Evolutionary conservation across 2,113 vertebrate genomes (phyloP).

Genomic region (Beaufortia kweichowensis): DNA sequence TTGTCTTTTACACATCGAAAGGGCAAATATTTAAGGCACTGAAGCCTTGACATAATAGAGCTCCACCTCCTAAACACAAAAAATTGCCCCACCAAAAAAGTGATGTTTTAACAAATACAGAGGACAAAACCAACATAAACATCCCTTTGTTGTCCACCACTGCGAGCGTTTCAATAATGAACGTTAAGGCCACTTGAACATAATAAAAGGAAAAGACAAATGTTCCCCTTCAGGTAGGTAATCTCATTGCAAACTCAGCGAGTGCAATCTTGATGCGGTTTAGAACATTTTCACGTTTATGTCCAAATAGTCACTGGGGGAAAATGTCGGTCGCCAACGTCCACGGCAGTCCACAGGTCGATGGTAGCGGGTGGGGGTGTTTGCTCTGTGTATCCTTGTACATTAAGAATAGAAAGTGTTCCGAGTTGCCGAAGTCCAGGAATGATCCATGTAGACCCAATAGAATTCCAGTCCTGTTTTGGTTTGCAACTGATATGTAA

Average conservation of each 20-base stretch:
- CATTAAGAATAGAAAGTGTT: no score
- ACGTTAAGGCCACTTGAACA: constrained; percentile 80
- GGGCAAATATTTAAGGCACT: constrained; percentile 81
- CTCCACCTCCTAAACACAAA: constrained; percentile 79
- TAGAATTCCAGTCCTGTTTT: constrained; percentile 65
- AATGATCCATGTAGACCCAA: constrained; percentile 67
- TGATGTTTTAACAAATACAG: constrained; percentile 62
- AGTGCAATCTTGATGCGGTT: constrained; percentile 70
- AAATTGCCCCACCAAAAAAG: constrained; percentile 72
- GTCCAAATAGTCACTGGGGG: constrained; percentile 43
- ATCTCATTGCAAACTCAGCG: constrained; percentile 78
- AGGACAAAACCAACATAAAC: constrained; percentile 53
- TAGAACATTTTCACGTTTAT: constrained; percentile 32
- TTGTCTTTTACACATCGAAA: constrained; percentile 63
- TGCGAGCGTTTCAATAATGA: constrained; percentile 68
- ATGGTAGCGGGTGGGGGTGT: background rate
- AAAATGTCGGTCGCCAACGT: constrained; percentile 38
- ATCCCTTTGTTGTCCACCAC: constrained; percentile 55
- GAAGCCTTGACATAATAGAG: constrained; percentile 82
- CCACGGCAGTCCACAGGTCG: constrained; percentile 45
- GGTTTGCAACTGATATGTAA: constrained; percentile 65
- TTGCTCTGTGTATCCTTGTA: constrained; percentile 36
- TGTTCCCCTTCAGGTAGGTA: constrained; percentile 74
- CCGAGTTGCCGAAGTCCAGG: constrained; percentile 57
- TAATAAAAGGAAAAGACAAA: constrained; percentile 72